phyloP scores from a whole-genome alignment of 37 sponge, comb jelly and placozoan genomes.

The Cliona cf. orientalis region DNA sequence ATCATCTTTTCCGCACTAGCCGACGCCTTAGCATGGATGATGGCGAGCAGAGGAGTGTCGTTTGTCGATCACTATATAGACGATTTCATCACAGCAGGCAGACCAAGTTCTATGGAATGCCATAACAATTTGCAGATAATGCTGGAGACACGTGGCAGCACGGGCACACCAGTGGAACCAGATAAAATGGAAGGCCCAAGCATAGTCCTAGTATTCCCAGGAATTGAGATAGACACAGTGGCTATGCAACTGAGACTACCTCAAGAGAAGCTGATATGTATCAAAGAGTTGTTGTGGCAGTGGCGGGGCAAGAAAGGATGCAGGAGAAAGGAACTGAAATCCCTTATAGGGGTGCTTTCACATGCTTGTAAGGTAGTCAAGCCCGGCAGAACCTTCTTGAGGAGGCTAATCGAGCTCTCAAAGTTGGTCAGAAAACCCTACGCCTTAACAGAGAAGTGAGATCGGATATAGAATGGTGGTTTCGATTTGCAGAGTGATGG shows the following conservation, averaged over 20 bases:
- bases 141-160: neutral
- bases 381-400: constrained; percentile 21
- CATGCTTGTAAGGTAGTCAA: constrained; percentile 15
- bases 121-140: neutral
- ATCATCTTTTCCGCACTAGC: too few relatives aligned
- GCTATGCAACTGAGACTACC: neutral
- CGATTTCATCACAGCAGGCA: constrained; percentile 12
- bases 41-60: neutral
- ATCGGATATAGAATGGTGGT: neutral
- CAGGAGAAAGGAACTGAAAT: too few relatives aligned
- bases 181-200: constrained; percentile 16
- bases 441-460: neutral
- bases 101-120: neutral
- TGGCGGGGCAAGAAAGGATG: too few relatives aligned
- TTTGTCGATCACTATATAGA: constrained; percentile 7
- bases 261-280: too few relatives aligned
- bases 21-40: constrained; percentile 7
- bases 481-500: neutral
- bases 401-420: neutral
- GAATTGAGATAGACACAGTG: too few relatives aligned
- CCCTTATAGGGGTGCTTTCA: neutral
- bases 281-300: neutral
- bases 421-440: neutral
- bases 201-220: neutral
- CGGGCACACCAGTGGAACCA: constrained; percentile 8